Conservation (phyloP, 2,888 invertebrate species). For the Rotaria socialis region DNA sequence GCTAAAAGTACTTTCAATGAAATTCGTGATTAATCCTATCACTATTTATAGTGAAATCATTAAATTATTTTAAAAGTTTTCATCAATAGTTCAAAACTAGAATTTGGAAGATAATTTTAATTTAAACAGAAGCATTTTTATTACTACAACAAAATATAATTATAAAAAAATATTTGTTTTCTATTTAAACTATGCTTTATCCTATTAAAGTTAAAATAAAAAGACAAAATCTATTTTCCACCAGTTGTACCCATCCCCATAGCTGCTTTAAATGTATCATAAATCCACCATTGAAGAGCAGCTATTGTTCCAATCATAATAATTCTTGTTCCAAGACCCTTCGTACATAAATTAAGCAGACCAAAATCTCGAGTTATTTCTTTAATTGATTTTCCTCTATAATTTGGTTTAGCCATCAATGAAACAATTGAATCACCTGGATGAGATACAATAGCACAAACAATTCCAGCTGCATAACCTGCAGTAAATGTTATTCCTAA, state of each 20-base stretch:
- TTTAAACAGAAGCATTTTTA: too few species aligned
- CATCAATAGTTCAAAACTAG: too few species aligned
- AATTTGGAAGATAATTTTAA: too few species aligned
- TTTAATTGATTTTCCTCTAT: background rate
- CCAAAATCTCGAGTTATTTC: background rate
- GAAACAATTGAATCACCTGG: conserved; percentile 4
- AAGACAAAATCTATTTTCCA: background rate
- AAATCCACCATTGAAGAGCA: conserved; percentile 15
- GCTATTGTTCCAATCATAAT: background rate
- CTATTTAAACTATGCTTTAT: too few species aligned
- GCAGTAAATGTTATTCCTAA: conserved; percentile 1
- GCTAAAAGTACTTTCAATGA: too few species aligned
- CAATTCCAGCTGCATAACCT: background rate
- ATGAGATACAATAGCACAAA: background rate
- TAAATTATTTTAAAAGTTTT: too few species aligned
- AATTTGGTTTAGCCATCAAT: background rate
- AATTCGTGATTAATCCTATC: too few species aligned
- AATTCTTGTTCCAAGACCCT: background rate
- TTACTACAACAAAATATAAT: too few species aligned
- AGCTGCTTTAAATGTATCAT: background rate
- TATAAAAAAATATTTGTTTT: too few species aligned
- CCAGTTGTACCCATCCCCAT: conserved; percentile 4
- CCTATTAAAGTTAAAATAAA: too few species aligned
- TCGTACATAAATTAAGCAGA: background rate
- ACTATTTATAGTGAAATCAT: too few species aligned